phyloP scores from a whole-genome alignment of 2,113 vertebrate species.

The Rafetus swinhoei region DNA sequence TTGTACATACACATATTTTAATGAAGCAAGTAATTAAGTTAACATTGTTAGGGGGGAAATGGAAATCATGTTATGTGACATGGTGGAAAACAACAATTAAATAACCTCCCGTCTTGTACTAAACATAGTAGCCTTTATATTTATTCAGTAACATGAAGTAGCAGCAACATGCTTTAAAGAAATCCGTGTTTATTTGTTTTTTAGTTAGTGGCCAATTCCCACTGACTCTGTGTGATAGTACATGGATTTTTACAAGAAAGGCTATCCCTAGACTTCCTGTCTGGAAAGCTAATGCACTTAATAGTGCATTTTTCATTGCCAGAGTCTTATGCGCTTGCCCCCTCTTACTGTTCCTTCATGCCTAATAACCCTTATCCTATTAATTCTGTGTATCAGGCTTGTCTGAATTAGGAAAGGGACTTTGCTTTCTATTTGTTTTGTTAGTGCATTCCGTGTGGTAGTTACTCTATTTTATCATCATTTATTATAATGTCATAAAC shows the following conservation, averaged over 20 bases:
- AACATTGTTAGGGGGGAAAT: not conserved
- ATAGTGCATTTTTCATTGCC: not conserved
- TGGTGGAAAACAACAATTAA: not conserved
- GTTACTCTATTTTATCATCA: not conserved
- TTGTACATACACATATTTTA: not conserved
- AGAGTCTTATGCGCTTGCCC: not conserved
- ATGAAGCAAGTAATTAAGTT: too few relatives aligned
- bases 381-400: not conserved
- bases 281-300: not conserved
- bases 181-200: not conserved
- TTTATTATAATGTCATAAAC: not conserved
- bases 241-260: not conserved
- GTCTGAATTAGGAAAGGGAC: not conserved
- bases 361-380: not conserved
- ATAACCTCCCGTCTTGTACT: not conserved
- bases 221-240: not conserved
- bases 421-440: not conserved
- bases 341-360: not conserved
- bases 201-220: not conserved
- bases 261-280: not conserved
- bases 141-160: not conserved
- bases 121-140: not conserved
- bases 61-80: not conserved
- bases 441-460: not conserved
- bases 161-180: not conserved